phyloP scores from a whole-genome alignment of 2,113 vertebrate species.

The Cryptotis parvus region DNA sequence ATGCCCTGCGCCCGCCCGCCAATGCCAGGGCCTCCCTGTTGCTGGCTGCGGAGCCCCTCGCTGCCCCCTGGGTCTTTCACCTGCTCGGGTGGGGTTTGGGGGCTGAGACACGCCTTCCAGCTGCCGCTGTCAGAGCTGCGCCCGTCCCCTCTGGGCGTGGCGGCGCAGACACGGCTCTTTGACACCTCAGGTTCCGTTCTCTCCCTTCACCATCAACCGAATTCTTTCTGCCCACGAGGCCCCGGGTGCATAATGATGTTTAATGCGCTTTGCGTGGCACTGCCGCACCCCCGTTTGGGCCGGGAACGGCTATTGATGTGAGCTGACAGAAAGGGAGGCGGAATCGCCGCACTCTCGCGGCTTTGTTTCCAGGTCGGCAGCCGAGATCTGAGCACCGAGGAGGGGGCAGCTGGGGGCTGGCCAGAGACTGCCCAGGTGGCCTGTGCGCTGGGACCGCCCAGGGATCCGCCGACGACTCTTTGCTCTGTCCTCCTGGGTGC shows the following conservation, averaged over 20 bases:
- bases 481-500: too few relatives aligned
- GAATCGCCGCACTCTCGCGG: neutral
- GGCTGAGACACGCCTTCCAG: too few relatives aligned
- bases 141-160: neutral
- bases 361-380: neutral
- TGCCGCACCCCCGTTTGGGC: neutral
- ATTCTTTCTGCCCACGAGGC: neutral
- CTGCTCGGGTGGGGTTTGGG: neutral
- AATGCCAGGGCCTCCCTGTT: neutral
- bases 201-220: neutral
- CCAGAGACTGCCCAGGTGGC: too few relatives aligned
- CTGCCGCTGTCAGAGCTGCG: rapidly evolving
- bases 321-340: neutral
- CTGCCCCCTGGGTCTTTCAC: too few relatives aligned
- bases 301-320: neutral
- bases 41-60: too few relatives aligned
- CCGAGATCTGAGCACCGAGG: too few relatives aligned
- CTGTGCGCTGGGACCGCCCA: too few relatives aligned
- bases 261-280: neutral
- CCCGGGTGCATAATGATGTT: neutral
- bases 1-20: too few relatives aligned
- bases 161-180: neutral
- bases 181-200: neutral
- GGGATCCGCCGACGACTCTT: too few relatives aligned
- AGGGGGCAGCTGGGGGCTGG: neutral